Evolutionary conservation across 2,888 invertebrate genomes (phyloP).

Genomic region (Dynastes grantii): DNA sequence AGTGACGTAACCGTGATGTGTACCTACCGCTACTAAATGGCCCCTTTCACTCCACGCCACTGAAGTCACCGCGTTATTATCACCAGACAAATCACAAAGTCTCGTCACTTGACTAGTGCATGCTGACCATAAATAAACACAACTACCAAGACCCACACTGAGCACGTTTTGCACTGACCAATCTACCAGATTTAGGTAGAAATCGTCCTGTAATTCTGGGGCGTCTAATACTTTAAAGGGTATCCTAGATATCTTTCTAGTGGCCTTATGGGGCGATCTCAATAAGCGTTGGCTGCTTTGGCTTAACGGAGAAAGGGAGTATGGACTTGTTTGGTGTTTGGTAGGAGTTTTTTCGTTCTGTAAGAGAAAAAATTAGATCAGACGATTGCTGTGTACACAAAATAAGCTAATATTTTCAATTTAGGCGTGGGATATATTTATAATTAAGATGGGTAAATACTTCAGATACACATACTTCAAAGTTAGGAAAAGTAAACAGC

Average conservation of each 20-base stretch:
- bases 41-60: constrained; percentile 99
- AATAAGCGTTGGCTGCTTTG: constrained; percentile 95
- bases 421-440: no score
- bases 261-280: constrained; percentile 97
- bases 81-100: constrained; percentile 94
- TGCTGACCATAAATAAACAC: constrained; percentile 99
- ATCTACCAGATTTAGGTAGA: constrained; percentile 98
- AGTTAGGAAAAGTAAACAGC: no score
- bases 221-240: constrained; percentile 98
- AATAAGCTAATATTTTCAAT: neutral
- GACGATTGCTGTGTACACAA: neutral
- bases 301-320: constrained; percentile 95
- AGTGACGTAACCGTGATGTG: constrained; percentile 96
- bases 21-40: constrained; percentile 97
- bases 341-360: constrained; percentile 77
- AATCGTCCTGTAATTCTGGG: constrained; percentile 98
- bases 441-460: no score
- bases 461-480: no score
- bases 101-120: constrained; percentile 98
- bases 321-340: constrained; percentile 87
- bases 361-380: constrained; percentile 65
- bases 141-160: constrained; percentile 97
- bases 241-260: constrained; percentile 97
- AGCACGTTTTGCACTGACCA: constrained; percentile 99
- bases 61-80: constrained; percentile 96